Evolutionary conservation across 23 tunicate species (phyloP), one percentile per base, ranked within the genome.

Genomic region (Ciona savignyi): DNA sequence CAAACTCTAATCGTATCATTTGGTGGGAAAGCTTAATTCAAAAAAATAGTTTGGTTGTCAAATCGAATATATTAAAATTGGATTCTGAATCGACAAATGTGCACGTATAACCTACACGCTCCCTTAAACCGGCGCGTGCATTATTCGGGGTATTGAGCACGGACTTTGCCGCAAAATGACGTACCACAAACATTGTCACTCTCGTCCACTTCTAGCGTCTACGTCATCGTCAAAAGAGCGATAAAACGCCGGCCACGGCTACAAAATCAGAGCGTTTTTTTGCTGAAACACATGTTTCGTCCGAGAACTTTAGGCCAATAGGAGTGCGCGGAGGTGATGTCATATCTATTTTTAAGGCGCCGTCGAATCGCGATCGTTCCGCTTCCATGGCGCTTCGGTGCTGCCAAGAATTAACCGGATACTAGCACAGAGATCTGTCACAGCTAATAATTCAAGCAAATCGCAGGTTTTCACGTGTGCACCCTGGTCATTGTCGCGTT

Each of bases 81-180:
- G n/a, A n/a, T n/a, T n/a, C n/a, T n/a, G n/a, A n/a, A n/a, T n/a
- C n/a, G n/a, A n/a, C n/a, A n/a, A n/a, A n/a, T n/a, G n/a, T n/a
- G n/a, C n/a, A n/a, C n/a, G n/a, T n/a, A n/a, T n/a, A n/a, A n/a
- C n/a, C n/a, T n/a, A n/a, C n/a, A n/a, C n/a, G n/a, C n/a, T n/a
- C n/a, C n/a, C n/a, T n/a, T 42, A 42, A 42, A 6, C 56, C 56
- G n/a, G 56, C 56, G 56, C 56, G 56, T 42, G 56, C 56, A 42
- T 42, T 6, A 6, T 42, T 15, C 56, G 56, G 56, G 11, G 56
- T 42, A 42, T 42, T 42, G 56, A 15, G 15, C 11, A 15, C 56
- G 56, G 15, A 42, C 11, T 15, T 15, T 6, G 15, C 56, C 56
- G 56, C 56, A 42, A 42, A 42, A 42, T 42, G 56, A 42, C 56